Percentiles rank a stretch among this genome's conserved stretches.
phyloP scores from a whole-genome alignment of 92 coral and sea anemone species.

The Zoanthus sansibaricus region DNA sequence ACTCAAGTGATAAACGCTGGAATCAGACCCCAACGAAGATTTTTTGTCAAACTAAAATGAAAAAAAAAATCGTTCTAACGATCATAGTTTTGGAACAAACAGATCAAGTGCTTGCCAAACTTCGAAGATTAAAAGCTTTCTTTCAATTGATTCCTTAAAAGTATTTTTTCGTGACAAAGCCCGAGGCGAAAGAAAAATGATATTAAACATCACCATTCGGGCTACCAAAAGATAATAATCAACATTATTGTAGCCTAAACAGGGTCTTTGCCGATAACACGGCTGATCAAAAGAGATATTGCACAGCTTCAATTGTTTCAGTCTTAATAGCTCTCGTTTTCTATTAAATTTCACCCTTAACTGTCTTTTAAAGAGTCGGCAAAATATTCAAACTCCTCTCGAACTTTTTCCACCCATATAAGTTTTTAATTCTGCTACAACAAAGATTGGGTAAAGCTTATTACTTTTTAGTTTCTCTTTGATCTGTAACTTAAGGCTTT shows the following conservation, averaged over 20 bases:
- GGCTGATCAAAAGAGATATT: conserved; percentile 35
- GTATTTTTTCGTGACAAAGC: conserved; percentile 49
- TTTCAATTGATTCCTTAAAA: conserved; percentile 36
- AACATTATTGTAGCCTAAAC: conserved; percentile 46
- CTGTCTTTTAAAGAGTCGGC: background rate
- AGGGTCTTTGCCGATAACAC: conserved; percentile 47
- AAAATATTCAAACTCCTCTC: background rate
- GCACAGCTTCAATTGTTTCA: conserved; percentile 15
- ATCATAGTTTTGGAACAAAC: background rate
- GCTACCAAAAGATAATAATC: conserved; percentile 46
- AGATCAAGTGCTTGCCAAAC: conserved; percentile 4
- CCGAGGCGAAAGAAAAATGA: conserved; percentile 34
- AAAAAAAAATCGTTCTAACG: background rate
- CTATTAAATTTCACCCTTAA: conserved; percentile 1
- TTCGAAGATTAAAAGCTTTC: conserved; percentile 21
- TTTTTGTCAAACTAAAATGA: conserved; percentile 1
- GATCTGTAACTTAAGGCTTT: conserved; percentile 1
- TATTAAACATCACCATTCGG: conserved; percentile 47
- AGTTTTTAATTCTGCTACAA: conserved; percentile 10
- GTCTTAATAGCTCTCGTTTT: conserved; percentile 1
- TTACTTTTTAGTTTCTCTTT: background rate
- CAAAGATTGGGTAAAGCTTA: background rate
- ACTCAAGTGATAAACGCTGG: conserved; percentile 36
- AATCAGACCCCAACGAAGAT: conserved; percentile 30
- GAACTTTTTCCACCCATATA: background rate